Evolutionary conservation across 37 sponge, comb jelly and placozoan species (phyloP), one percentile per base, ranked within the genome.

Genomic region (Beroe ovata): DNA sequence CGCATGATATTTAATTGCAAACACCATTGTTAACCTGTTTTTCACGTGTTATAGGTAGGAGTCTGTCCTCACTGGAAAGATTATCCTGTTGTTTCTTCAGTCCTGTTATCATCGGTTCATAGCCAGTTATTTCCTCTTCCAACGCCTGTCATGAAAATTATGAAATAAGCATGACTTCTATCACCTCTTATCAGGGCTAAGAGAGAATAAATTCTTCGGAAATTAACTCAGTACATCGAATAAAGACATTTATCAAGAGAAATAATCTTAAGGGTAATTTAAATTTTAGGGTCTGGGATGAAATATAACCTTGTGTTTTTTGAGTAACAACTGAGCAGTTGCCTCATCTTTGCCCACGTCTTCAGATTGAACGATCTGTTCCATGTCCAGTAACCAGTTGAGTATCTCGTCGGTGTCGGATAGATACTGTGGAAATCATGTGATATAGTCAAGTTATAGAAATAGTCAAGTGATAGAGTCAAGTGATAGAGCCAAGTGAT

Each of bases 261-360:
- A 18, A 58, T 11, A 58, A 58, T 58, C 11, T 19, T 18, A 58
- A 11, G 18, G 18, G 18, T 19, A 58, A 18, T 19, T 58, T 58
- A 58, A 58, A 58, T 58, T 58, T 58, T 19, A 11, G 18, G 59
- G 59, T 11, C 18, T 62, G 28, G 23, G 22, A 20, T 25, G 21
- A 16, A 62, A 62, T 16, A 62, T 23, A n/a, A 62, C 95, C 90
- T 95, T 91, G 60, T 97, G 97, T 35, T 93, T 95, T 89, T 97
- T 95, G 29, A 97, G 89, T 29, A 97, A 92, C 90, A 94, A 91
- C 40, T 94, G 91, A n/a, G 94, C 97, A 54, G 93, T 89, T 33
- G 94, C 92, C 16, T 95, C 91, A 89, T 95, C 95, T 54, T 90
- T 88, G 0, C 97, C 97, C 8, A 95, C 71, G 36, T 97, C 95